Percentiles rank a stretch among this genome's conserved stretches.
These are phyloP conservation scores for Ceuthmochares aereus DNA, from an alignment of 2,113 vertebrate genomes.

Conservation along the genomic window DNA sequence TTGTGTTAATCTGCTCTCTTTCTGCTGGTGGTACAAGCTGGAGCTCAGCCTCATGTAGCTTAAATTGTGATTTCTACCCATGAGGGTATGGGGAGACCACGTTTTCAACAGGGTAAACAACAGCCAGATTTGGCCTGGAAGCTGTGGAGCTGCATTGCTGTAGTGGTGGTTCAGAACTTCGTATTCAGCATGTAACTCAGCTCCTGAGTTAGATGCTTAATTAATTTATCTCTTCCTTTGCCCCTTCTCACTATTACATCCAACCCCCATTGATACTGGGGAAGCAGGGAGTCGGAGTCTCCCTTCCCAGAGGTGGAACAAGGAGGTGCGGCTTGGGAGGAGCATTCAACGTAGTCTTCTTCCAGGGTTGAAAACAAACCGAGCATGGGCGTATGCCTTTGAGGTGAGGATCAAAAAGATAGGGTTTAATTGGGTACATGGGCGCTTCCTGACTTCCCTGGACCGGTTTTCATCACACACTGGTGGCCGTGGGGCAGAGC, in stretches of 20 bases:
- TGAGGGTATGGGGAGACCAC: rapidly evolving
- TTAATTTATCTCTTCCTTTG: not conserved
- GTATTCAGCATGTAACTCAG: not conserved
- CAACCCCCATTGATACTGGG: rapidly evolving
- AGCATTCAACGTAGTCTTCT: not conserved
- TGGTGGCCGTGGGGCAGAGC: not conserved
- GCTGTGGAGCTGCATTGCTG: rapidly evolving
- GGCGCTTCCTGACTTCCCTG: not conserved
- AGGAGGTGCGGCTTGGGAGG: not conserved
- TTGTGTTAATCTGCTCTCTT: not conserved
- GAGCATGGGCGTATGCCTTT: not conserved
- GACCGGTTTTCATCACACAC: not conserved
- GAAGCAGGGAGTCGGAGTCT: not conserved
- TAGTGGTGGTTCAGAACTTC: not conserved
- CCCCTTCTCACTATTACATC: not conserved
- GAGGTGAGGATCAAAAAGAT: not conserved
- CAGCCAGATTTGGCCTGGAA: not conserved
- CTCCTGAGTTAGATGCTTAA: not conserved
- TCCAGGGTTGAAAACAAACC: not conserved
- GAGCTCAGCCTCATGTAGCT: not conserved
- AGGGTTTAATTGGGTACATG: not conserved
- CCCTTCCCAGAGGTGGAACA: not conserved
- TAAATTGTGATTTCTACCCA: not conserved
- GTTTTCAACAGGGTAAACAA: not conserved
- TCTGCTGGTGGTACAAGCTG: not conserved